Conservation (phyloP, 2,888 invertebrate genomes). For the Heteropelma amictum region DNA sequence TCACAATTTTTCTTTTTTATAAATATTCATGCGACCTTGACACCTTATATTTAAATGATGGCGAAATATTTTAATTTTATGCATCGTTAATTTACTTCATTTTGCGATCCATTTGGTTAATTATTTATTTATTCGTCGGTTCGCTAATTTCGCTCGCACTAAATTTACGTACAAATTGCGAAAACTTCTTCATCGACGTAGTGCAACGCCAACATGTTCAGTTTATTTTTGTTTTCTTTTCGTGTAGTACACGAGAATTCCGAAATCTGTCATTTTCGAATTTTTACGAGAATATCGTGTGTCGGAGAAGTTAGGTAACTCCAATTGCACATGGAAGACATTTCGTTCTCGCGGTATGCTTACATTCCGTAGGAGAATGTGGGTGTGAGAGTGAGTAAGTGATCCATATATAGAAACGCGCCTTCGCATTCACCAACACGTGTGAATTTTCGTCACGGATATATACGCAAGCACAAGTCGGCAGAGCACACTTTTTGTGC, state of each 20-base stretch:
- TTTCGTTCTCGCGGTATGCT: background rate
- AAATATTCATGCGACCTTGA: too few relatives aligned
- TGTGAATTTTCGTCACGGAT: constrained; percentile 72
- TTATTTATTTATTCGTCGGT: too few relatives aligned
- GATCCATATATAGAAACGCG: constrained; percentile 76
- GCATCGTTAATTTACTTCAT: too few relatives aligned
- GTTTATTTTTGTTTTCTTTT: constrained; percentile 6
- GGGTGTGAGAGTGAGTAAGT: constrained; percentile 60
- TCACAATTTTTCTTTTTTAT: too few relatives aligned
- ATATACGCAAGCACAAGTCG: constrained; percentile 72
- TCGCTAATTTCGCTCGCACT: too few relatives aligned
- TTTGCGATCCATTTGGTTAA: too few relatives aligned
- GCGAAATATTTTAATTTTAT: too few relatives aligned
- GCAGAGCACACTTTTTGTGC: constrained; percentile 75
- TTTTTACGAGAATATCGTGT: background rate
- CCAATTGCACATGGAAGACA: constrained; percentile 58
- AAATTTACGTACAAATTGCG: too few relatives aligned
- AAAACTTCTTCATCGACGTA: too few relatives aligned
- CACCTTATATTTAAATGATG: too few relatives aligned
- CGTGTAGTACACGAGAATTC: constrained; percentile 28
- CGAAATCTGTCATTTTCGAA: constrained; percentile 41
- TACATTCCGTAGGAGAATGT: background rate
- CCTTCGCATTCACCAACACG: constrained; percentile 72
- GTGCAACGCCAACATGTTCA: too few relatives aligned
- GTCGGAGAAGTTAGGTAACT: constrained; percentile 51